These are phyloP conservation scores for Danaus chrysippus DNA, from an alignment of 2,888 invertebrate genomes.

Conservation along the genomic window DNA sequence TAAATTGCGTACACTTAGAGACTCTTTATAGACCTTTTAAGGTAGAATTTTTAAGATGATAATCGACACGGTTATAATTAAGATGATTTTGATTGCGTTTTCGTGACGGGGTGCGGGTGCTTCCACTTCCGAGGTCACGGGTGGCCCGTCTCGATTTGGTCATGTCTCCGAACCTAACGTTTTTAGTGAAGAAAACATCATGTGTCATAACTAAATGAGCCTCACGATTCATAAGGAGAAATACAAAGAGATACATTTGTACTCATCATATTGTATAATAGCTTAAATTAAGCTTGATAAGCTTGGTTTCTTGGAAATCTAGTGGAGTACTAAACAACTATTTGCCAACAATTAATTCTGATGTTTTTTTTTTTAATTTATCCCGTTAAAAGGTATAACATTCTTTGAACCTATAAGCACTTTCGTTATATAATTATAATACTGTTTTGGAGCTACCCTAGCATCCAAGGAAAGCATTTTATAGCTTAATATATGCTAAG, in stretches of 20 bases:
- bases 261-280: constrained; percentile 3
- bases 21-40: constrained; percentile 77
- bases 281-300: too few species aligned
- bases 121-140: constrained; percentile 72
- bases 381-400: too few species aligned
- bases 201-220: not conserved
- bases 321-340: too few species aligned
- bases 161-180: constrained; percentile 22
- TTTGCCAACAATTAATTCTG: too few species aligned
- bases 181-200: constrained; percentile 19
- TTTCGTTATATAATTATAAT: not conserved
- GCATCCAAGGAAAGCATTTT: not conserved
- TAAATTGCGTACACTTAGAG: constrained; percentile 74
- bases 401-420: not conserved
- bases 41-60: constrained; percentile 77
- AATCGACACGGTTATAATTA: constrained; percentile 78
- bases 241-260: constrained; percentile 12
- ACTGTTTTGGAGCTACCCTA: not conserved
- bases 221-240: not conserved
- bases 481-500: constrained; percentile 1
- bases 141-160: constrained; percentile 35
- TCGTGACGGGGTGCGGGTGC: constrained; percentile 76
- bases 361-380: too few species aligned
- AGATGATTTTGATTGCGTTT: constrained; percentile 63
- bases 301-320: too few species aligned